Base-by-base conservation (phyloP, 2,888 invertebrate genomes). In the Drosophila antonietae region DNA sequence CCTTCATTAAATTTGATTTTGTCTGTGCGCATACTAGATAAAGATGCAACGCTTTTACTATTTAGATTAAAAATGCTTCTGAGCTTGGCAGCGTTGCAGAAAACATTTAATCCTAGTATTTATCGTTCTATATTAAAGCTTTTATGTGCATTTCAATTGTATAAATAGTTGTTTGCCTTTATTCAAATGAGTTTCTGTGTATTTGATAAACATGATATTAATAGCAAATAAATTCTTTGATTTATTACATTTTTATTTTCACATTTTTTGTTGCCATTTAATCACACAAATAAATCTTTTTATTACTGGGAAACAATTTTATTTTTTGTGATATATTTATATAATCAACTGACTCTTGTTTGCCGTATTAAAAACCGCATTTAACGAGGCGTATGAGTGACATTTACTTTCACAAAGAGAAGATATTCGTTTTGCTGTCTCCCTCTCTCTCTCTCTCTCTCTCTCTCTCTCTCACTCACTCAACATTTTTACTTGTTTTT, bases 341-440 rank as follows among this genome's bases (percentile, higher is more conserved):
- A 23, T 7, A 23, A 4, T 9, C 14, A 15, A 46, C 23, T 10
- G 15, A 49, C 1, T n/a, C 5, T n/a, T 31, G 10, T 6, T n/a
- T n/a, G 2, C 6, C 31, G 10, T 33, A 18, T 49, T 3, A 33
- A 18, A 12, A 51, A 12, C 6, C 0, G 12, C 2, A n/a, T 3
- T 3, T 14, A 7, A 61, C 46, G 49, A 2, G 59, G 63, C 63
- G 75, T 75, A 75, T 75, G 61, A 49, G 37, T 68, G 58, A 68
- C 72, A 43, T 51, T 46, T 35, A 31, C 51, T 51, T 7, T 18
- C 1, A n/a, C 12, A 9, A 2, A 18, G 7, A 10, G 18, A n/a
- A 44, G 10, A 3, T 49, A 5, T 9, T 1, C 1, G 28, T 3
- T 15, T 28, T 3, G 8, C 15, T 2, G 46, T 2, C 15, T 23